Evolutionary conservation across 2,888 invertebrate genomes (phyloP).

Genomic region (Chromoteleia sp.): DNA sequence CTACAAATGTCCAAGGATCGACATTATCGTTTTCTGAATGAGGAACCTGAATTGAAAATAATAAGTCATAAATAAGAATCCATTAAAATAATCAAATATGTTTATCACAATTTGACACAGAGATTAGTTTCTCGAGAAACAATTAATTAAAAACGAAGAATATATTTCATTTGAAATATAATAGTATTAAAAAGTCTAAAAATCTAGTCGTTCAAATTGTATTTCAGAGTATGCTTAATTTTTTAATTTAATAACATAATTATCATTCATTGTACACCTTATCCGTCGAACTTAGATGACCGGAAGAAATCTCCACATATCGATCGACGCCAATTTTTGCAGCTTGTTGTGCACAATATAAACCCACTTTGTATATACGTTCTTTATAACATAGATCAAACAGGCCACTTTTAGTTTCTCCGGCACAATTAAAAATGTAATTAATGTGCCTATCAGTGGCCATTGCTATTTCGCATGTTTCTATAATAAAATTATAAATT

Average conservation of each 20-base stretch:
- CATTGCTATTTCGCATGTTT: conserved; percentile 92
- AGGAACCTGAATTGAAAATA: conserved; percentile 85
- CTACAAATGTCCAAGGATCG: conserved; percentile 94
- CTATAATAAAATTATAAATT: conserved; percentile 84
- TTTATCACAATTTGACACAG: neutral
- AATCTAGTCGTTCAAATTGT: too few species aligned
- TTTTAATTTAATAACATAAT: conserved; percentile 2
- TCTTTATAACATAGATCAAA: conserved; percentile 96
- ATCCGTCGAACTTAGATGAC: conserved; percentile 92
- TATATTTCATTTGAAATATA: too few species aligned
- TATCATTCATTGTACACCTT: conserved; percentile 86
- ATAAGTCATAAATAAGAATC: neutral
- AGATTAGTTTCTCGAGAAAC: too few species aligned
- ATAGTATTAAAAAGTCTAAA: neutral
- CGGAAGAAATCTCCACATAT: conserved; percentile 94
- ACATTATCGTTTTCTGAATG: conserved; percentile 91
- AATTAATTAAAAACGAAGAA: too few species aligned
- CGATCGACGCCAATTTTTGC: conserved; percentile 88
- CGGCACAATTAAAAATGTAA: conserved; percentile 95
- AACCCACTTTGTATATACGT: conserved; percentile 93
- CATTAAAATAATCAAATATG: conserved; percentile 6
- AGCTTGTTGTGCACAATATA: conserved; percentile 93
- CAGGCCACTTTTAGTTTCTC: conserved; percentile 95
- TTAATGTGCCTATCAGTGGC: conserved; percentile 89
- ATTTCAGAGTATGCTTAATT: neutral